Evolutionary conservation across 2,113 vertebrate genomes (phyloP).

Genomic region (Rhea pennata): DNA sequence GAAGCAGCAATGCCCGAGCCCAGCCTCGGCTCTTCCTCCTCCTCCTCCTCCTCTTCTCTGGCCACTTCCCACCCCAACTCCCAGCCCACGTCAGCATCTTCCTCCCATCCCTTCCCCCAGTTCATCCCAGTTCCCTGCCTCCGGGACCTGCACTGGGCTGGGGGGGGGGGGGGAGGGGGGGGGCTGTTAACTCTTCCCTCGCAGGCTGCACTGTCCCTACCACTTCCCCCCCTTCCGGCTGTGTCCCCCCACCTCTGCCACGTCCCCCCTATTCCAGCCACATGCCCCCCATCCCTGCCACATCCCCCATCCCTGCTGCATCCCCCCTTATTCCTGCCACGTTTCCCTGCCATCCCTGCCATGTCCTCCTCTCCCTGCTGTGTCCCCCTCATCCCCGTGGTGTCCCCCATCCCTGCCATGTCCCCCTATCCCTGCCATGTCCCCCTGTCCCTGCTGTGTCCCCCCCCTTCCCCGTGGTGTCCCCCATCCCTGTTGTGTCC

Average conservation of each 20-base stretch:
- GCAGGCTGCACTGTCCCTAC: not conserved
- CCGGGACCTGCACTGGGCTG: not conserved
- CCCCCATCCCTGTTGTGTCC: not conserved
- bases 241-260: not conserved
- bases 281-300: not conserved
- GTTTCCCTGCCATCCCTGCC: not conserved
- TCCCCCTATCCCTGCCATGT: no score
- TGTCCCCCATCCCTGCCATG: no score
- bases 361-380: not conserved
- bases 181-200: not conserved
- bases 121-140: conserved; percentile 24
- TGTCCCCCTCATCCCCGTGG: not conserved
- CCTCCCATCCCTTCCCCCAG: not conserved
- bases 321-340: no score
- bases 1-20: not conserved
- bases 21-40: not conserved
- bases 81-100: conserved; percentile 44
- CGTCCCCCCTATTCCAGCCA: no score
- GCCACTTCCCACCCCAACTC: not conserved
- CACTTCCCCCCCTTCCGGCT: not conserved
- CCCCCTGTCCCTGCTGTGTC: no score
- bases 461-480: not conserved
- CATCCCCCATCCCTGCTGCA: not conserved
- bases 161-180: not conserved
- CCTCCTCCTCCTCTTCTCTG: not conserved